Percentiles rank a stretch among this genome's conserved stretches.
phyloP scores from a whole-genome alignment of 2,888 invertebrate genomes.

The Actias luna region DNA sequence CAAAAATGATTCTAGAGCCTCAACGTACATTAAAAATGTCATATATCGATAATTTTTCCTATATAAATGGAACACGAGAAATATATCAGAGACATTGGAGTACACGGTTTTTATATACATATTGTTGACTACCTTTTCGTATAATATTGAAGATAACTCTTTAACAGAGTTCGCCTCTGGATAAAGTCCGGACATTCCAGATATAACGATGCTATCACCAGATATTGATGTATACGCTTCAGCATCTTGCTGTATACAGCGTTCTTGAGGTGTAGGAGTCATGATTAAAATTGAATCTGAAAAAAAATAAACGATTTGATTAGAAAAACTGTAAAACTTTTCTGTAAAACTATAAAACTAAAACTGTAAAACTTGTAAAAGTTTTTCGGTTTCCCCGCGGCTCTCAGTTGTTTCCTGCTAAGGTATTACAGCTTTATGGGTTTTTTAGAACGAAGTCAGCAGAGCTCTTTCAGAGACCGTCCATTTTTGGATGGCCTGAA shows the following conservation, averaged over 20 bases:
- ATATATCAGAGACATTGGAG: neutral
- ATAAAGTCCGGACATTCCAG: slow-evolving; percentile 53
- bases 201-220: slow-evolving; percentile 42
- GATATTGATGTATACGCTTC: neutral
- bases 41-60: too few relatives aligned
- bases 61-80: neutral
- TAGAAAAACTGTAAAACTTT: too few relatives aligned
- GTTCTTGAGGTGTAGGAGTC: neutral
- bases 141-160: slow-evolving; percentile 47
- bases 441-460: too few relatives aligned
- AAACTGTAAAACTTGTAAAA: too few relatives aligned
- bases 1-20: too few relatives aligned
- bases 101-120: neutral
- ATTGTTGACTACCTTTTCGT: slow-evolving; percentile 48
- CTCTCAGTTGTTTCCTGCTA: too few relatives aligned
- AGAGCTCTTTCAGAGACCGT: too few relatives aligned
- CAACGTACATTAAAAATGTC: too few relatives aligned
- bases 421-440: too few relatives aligned
- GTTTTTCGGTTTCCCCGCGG: too few relatives aligned
- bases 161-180: slow-evolving; percentile 40
- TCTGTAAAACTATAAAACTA: too few relatives aligned
- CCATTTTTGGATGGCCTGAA: too few relatives aligned
- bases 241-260: neutral
- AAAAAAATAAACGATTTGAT: neutral
- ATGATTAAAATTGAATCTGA: neutral